A percentile compares a stretch with the other conserved stretches of the same genome.
Conservation (phyloP, 2,113 vertebrate genomes). For the Neodon shergylaensis region DNA sequence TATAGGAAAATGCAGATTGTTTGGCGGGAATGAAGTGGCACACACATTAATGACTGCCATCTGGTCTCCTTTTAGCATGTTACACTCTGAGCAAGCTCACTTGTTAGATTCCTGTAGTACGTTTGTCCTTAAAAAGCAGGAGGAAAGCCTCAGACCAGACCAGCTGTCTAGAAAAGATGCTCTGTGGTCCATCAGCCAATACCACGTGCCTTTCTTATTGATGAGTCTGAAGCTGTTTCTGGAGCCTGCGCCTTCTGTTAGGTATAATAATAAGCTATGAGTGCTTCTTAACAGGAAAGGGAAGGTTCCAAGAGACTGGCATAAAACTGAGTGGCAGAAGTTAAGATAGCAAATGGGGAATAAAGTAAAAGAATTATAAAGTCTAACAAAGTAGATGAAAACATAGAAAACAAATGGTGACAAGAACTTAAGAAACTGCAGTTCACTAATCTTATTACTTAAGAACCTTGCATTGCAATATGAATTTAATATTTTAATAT, state of each 20-base stretch:
- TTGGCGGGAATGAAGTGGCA: not conserved
- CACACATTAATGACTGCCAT: not conserved
- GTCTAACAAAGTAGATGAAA: not conserved
- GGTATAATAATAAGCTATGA: not conserved
- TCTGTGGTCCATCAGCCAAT: not conserved
- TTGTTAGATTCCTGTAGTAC: not conserved
- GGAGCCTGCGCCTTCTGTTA: slow-evolving; percentile 7
- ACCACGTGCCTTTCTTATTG: not conserved
- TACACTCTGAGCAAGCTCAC: not conserved
- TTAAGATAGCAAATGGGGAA: slow-evolving; percentile 22
- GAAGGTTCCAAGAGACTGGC: not conserved
- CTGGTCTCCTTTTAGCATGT: not conserved
- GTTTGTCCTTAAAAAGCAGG: not conserved
- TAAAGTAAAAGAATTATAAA: not conserved
- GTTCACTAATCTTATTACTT: slow-evolving; percentile 19
- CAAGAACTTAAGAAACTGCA: slow-evolving; percentile 14
- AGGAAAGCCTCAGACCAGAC: not conserved
- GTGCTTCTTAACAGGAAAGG: slow-evolving; percentile 29
- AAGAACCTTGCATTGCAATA: not conserved
- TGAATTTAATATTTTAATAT: slow-evolving; percentile 26
- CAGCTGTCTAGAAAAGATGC: not conserved
- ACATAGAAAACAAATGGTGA: not conserved
- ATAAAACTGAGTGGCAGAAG: not conserved
- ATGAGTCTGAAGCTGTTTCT: not conserved
- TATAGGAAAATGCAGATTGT: not conserved